These are phyloP conservation scores for Brachyalestes nurse DNA, from an alignment of 2,797 vertebrate genomes.

Conservation along the genomic window DNA sequence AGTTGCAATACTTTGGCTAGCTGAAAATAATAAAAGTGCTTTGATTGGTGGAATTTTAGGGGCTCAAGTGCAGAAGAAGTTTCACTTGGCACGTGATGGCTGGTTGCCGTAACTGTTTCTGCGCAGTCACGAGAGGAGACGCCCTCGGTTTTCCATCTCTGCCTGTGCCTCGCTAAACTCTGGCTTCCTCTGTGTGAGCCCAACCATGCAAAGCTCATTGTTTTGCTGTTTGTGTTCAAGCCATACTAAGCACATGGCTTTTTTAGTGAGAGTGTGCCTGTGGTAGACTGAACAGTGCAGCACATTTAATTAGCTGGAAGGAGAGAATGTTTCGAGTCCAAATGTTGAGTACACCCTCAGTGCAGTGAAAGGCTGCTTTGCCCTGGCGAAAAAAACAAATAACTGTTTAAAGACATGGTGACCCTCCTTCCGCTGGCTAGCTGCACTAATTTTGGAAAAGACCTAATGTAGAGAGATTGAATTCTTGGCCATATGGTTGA, in stretches of 20 bases:
- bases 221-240: slow-evolving; percentile 20
- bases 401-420: slow-evolving; percentile 25
- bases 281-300: slow-evolving; percentile 4
- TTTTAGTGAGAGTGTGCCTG: slow-evolving; percentile 23
- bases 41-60: too few relatives aligned
- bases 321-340: slow-evolving; percentile 26
- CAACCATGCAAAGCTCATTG: slow-evolving; percentile 6
- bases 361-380: slow-evolving; percentile 1
- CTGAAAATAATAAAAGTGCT: too few relatives aligned
- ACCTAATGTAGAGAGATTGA: slow-evolving; percentile 23
- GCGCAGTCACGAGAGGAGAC: too few relatives aligned
- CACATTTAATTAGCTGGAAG: slow-evolving; percentile 39
- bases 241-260: slow-evolving; percentile 22
- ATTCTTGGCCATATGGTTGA: slow-evolving; percentile 43
- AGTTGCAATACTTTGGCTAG: too few relatives aligned
- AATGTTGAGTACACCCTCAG: slow-evolving; percentile 12
- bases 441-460: slow-evolving; percentile 26
- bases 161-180: neutral
- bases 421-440: neutral
- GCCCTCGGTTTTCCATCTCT: neutral
- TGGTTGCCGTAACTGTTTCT: too few relatives aligned
- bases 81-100: too few relatives aligned
- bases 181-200: neutral
- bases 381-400: slow-evolving; percentile 8
- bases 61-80: too few relatives aligned